Evolutionary conservation across 2,113 vertebrate genomes (phyloP).

Genomic region (Odocoileus hemionus): DNA sequence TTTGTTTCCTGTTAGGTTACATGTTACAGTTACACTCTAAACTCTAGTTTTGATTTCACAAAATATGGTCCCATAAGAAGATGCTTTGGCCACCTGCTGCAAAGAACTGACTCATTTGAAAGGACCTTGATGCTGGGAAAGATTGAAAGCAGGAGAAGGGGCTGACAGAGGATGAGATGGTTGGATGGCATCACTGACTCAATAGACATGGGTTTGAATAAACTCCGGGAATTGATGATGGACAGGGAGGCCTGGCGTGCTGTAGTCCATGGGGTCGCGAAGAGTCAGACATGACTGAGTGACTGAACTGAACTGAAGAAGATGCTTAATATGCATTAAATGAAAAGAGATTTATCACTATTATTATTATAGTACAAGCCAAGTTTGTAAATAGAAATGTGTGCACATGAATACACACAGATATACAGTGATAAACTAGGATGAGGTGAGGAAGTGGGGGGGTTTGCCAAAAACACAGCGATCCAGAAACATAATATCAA

Average conservation of each 20-base stretch:
- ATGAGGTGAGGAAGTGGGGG: neutral
- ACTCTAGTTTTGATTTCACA: neutral
- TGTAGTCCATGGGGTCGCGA: neutral
- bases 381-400: neutral
- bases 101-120: neutral
- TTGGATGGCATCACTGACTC: neutral
- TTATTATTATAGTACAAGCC: neutral
- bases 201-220: neutral
- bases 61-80: neutral
- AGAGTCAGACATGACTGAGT: neutral
- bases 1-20: neutral
- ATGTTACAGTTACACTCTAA: neutral
- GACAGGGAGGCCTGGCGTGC: neutral
- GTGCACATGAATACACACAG: neutral
- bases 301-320: neutral
- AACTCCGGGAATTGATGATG: neutral
- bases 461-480: neutral
- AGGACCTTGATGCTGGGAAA: neutral
- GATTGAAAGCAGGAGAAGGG: neutral
- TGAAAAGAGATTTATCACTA: neutral
- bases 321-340: neutral
- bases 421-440: neutral
- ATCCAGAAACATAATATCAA: neutral
- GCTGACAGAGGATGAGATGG: neutral
- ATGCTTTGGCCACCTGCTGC: neutral